Percentiles rank a stretch among this genome's conserved stretches.
phyloP scores from a whole-genome alignment of 2,888 invertebrate species.

The Caprella mutica region DNA sequence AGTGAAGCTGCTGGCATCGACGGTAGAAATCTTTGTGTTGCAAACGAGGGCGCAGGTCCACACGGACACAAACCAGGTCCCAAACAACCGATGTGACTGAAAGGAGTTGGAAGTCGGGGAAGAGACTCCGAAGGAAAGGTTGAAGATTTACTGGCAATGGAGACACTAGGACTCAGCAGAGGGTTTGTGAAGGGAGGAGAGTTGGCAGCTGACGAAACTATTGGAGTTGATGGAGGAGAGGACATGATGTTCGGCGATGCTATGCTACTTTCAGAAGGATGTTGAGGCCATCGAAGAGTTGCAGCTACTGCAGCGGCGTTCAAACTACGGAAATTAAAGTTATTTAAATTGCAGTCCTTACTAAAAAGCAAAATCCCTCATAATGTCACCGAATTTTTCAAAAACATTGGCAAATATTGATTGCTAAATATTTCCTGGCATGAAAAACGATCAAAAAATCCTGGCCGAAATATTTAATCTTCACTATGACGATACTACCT shows the following conservation, averaged over 20 bases:
- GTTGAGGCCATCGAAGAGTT: constrained; percentile 22
- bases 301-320: constrained; percentile 20
- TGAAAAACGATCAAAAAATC: too few species aligned
- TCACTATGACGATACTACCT: background rate
- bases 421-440: too few species aligned
- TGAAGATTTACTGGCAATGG: background rate
- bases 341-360: background rate
- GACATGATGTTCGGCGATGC: constrained; percentile 11
- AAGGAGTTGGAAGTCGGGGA: constrained; percentile 5
- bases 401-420: too few species aligned
- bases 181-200: too few species aligned
- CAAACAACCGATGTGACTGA: constrained; percentile 27
- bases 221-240: background rate
- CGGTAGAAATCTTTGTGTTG: too few species aligned
- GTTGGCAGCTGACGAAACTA: background rate
- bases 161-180: too few species aligned
- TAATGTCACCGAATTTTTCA: too few species aligned
- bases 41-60: background rate
- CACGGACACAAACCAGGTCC: constrained; percentile 31
- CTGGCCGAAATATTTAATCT: too few species aligned
- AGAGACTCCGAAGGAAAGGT: background rate
- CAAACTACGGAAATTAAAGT: constrained; percentile 1
- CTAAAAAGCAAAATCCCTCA: background rate
- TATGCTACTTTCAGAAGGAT: constrained; percentile 12
- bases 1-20: too few species aligned